Percentiles rank a stretch among this genome's conserved stretches.
phyloP scores from a whole-genome alignment of 1,140 invertebrate genomes.

The Panagrolaimus sp. region DNA sequence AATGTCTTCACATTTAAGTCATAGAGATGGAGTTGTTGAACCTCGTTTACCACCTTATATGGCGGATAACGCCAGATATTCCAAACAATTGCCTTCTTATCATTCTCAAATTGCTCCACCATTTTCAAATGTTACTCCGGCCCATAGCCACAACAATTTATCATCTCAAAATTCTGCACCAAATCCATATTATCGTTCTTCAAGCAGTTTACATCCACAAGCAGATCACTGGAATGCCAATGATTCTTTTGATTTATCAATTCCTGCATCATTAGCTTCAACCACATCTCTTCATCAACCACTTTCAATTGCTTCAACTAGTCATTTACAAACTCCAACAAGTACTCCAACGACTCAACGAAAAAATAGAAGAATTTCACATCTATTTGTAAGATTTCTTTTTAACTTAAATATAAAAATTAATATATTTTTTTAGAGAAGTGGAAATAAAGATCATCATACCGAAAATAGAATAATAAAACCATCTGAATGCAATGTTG shows the following conservation, averaged over 20 bases:
- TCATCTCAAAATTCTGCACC: background rate
- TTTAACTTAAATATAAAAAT: constrained; percentile 60
- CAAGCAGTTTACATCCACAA: constrained; percentile 7
- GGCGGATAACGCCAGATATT: background rate
- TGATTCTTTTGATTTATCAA: constrained; percentile 23
- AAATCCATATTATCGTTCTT: constrained; percentile 11
- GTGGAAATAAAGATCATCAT: constrained; percentile 9
- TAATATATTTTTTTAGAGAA: constrained; percentile 22
- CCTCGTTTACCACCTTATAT: background rate
- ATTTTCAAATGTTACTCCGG: background rate
- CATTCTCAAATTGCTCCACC: background rate
- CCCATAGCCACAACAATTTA: constrained; percentile 1
- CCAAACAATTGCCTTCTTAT: background rate
- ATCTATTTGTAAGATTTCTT: constrained; percentile 70
- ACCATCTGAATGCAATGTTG: constrained; percentile 63
- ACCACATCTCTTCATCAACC: background rate
- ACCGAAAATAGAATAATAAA: constrained; percentile 27
- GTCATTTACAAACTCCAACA: constrained; percentile 67
- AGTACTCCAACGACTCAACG: constrained; percentile 79
- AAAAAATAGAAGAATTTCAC: constrained; percentile 84
- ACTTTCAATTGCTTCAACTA: constrained; percentile 17
- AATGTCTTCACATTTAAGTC: constrained; percentile 10
- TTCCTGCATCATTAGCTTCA: constrained; percentile 5
- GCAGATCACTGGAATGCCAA: constrained; percentile 17
- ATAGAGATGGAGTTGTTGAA: constrained; percentile 5